Percentiles rank a stretch among this genome's conserved stretches.
Evolutionary conservation across 2,888 invertebrate genomes (phyloP).

Genomic region (Ormyrus pomaceus): DNA sequence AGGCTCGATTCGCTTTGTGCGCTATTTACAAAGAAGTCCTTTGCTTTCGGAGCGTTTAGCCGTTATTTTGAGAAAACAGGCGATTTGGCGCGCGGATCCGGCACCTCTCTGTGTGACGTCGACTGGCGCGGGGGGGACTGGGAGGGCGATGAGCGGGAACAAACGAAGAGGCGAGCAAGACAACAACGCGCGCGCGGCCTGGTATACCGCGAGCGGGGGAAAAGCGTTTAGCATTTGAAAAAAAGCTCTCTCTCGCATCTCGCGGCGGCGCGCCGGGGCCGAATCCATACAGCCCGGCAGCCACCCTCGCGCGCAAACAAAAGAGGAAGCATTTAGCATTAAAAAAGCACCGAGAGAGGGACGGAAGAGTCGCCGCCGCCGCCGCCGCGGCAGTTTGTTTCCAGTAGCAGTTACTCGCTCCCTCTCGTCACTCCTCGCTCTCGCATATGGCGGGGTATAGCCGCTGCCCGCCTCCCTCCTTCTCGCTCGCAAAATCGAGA

Average conservation of each 20-base stretch:
- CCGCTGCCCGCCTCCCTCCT: background rate
- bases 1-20: constrained; percentile 5
- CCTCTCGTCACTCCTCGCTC: constrained; percentile 12
- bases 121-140: constrained; percentile 36
- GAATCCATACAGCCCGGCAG: constrained; percentile 52
- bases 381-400: constrained; percentile 28
- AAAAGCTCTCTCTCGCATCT: constrained; percentile 63
- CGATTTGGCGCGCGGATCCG: constrained; percentile 28
- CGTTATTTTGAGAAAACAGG: constrained; percentile 51
- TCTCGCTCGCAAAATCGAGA: constrained; percentile 23
- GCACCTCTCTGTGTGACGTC: constrained; percentile 38
- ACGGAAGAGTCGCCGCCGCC: constrained; percentile 30
- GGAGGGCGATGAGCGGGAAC: constrained; percentile 45
- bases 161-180: constrained; percentile 12
- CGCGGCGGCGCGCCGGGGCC: constrained; percentile 56
- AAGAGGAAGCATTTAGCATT: constrained; percentile 70
- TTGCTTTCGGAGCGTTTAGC: constrained; percentile 37
- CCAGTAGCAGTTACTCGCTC: constrained; percentile 47
- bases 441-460: no score
- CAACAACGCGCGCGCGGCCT: background rate
- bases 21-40: constrained; percentile 27
- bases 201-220: background rate
- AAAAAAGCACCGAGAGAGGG: constrained; percentile 65
- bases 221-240: constrained; percentile 68
- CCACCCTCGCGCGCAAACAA: constrained; percentile 51